Conservation (phyloP, 2,113 vertebrate species). For the Pao palembangensis region DNA sequence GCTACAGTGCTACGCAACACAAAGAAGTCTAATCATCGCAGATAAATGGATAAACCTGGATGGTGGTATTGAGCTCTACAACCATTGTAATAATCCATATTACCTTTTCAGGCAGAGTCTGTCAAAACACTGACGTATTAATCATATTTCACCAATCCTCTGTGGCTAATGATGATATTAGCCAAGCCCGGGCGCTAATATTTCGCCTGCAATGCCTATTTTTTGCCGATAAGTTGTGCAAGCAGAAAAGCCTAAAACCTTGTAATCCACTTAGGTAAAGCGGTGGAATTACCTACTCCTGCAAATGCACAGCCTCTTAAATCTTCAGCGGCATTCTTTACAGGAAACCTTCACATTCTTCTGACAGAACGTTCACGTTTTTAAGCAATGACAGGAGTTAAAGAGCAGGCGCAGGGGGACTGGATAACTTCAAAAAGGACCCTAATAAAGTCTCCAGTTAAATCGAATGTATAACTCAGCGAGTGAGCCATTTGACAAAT, state of each 20-base stretch:
- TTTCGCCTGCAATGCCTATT: conserved; percentile 72
- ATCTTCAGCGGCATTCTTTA: conserved; percentile 52
- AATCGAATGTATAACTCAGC: conserved; percentile 29
- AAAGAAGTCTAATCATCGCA: conserved; percentile 75
- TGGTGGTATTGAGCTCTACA: conserved; percentile 73
- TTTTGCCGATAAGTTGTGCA: conserved; percentile 74
- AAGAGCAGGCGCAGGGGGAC: conserved; percentile 20
- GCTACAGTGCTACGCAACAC: conserved; percentile 70
- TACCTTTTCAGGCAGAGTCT: conserved; percentile 76
- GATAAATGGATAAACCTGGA: conserved; percentile 80
- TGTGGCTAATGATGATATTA: conserved; percentile 69
- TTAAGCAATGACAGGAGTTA: conserved; percentile 47
- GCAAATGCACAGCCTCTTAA: conserved; percentile 68
- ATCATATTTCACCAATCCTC: conserved; percentile 77
- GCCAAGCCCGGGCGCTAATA: conserved; percentile 64
- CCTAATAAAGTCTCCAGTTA: conserved; percentile 5
- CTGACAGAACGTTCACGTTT: conserved; percentile 47
- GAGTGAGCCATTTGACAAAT: conserved; percentile 28
- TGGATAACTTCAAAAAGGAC: conserved; percentile 23
- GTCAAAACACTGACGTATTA: conserved; percentile 75
- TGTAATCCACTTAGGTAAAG: conserved; percentile 74
- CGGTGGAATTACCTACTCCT: conserved; percentile 64
- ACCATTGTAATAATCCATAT: conserved; percentile 78
- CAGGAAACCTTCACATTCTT: conserved; percentile 3
- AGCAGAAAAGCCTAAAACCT: conserved; percentile 73